A percentile compares a stretch with the other conserved stretches of the same genome.
phyloP scores from a whole-genome alignment of 2,797 vertebrate species.

The Rhincodon typus region DNA sequence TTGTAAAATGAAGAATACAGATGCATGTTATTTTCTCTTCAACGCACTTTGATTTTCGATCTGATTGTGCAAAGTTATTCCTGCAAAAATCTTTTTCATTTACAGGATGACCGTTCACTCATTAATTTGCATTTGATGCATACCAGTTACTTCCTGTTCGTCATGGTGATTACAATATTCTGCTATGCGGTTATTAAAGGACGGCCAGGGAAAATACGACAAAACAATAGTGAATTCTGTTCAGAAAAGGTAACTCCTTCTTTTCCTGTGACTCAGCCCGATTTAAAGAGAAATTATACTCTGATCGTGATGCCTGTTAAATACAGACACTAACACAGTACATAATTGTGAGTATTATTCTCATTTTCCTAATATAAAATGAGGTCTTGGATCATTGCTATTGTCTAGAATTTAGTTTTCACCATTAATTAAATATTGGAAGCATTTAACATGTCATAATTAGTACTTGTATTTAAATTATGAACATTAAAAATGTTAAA shows the following conservation, averaged over 20 bases:
- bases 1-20: background rate
- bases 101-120: conserved; percentile 90
- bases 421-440: background rate
- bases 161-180: conserved; percentile 99
- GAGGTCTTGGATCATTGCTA: background rate
- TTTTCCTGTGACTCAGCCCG: conserved; percentile 31
- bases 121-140: conserved; percentile 99
- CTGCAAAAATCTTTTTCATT: conserved; percentile 25
- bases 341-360: conserved; percentile 37
- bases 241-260: conserved; percentile 78
- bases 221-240: conserved; percentile 81
- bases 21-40: background rate
- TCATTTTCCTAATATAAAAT: conserved; percentile 23
- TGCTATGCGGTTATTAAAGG: conserved; percentile 98
- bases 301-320: conserved; percentile 35
- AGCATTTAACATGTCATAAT: background rate
- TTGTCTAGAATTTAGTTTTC: background rate
- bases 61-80: background rate
- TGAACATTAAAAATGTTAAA: background rate
- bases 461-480: background rate
- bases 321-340: conserved; percentile 32
- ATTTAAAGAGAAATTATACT: conserved; percentile 36
- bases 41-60: background rate
- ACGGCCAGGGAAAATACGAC: conserved; percentile 87
- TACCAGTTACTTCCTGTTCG: conserved; percentile 98